Evolutionary conservation across 1,140 invertebrate species (phyloP).

Genomic region (Drosophila varians): DNA sequence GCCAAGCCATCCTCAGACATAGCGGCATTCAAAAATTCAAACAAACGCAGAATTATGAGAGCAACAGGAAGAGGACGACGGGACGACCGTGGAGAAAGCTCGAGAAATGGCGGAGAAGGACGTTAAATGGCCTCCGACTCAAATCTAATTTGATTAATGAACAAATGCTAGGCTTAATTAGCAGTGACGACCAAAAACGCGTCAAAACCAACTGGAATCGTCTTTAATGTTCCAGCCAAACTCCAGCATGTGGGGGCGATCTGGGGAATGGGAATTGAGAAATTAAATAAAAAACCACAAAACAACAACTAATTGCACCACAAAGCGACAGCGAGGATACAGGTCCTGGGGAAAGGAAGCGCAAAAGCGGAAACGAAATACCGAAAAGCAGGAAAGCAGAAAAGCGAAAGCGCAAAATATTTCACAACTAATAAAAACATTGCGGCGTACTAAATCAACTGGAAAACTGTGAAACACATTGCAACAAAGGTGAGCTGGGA

Average conservation of each 20-base stretch:
- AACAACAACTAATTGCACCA: conserved; percentile 62
- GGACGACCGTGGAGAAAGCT: neutral
- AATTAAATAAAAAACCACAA: conserved; percentile 51
- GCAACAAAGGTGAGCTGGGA: conserved; percentile 27
- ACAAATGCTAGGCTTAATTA: conserved; percentile 78
- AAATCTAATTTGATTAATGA: conserved; percentile 80
- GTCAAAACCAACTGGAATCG: conserved; percentile 28
- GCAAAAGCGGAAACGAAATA: neutral
- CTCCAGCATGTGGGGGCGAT: neutral
- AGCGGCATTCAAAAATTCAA: conserved; percentile 23
- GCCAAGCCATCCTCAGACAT: conserved; percentile 37
- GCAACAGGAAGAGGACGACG: conserved; percentile 21
- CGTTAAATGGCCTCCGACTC: conserved; percentile 15
- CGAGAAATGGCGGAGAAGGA: conserved; percentile 1
- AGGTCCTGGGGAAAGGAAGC: conserved; percentile 52
- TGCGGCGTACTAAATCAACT: conserved; percentile 70
- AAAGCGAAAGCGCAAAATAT: conserved; percentile 50
- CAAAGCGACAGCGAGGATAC: conserved; percentile 48
- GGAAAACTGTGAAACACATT: conserved; percentile 56
- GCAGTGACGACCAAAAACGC: conserved; percentile 6
- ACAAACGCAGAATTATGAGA: conserved; percentile 50
- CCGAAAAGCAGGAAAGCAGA: neutral
- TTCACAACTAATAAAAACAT: conserved; percentile 75
- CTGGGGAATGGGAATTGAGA: conserved; percentile 6
- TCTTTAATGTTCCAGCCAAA: conserved; percentile 37